A percentile compares a stretch with the other conserved stretches of the same genome.
Evolutionary conservation across 2,888 invertebrate species (phyloP).

Genomic region (Euclidia mi): DNA sequence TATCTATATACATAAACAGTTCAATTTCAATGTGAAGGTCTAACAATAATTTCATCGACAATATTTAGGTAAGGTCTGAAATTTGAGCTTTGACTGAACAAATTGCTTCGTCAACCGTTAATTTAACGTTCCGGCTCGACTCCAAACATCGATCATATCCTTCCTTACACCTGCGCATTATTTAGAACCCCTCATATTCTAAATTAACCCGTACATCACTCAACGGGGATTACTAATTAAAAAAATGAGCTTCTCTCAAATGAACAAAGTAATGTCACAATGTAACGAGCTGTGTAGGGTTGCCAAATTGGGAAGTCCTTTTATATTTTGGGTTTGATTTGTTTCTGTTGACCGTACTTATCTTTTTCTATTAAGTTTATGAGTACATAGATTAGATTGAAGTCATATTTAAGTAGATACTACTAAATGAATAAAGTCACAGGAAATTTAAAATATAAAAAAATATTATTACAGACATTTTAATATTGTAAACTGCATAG

Average conservation of each 20-base stretch:
- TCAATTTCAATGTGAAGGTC: too few relatives aligned
- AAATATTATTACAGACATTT: too few relatives aligned
- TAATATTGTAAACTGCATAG: too few relatives aligned
- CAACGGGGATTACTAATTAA: slow-evolving; percentile 40
- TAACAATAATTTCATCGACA: background rate
- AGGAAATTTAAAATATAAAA: too few relatives aligned
- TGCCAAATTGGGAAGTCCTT: background rate
- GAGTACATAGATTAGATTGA: too few relatives aligned
- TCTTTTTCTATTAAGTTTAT: too few relatives aligned
- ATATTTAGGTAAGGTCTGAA: background rate
- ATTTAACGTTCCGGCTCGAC: slow-evolving; percentile 7
- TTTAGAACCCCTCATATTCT: slow-evolving; percentile 13
- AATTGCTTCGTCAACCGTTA: slow-evolving; percentile 12
- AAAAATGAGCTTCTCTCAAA: slow-evolving; percentile 40
- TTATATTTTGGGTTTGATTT: too few relatives aligned
- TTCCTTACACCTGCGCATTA: slow-evolving; percentile 21
- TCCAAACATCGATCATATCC: slow-evolving; percentile 22
- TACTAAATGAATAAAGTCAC: too few relatives aligned
- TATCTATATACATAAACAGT: too few relatives aligned
- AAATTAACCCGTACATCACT: slow-evolving; percentile 25
- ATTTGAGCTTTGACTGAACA: slow-evolving; percentile 22
- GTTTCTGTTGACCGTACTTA: too few relatives aligned
- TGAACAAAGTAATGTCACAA: slow-evolving; percentile 61
- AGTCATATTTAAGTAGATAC: too few relatives aligned
- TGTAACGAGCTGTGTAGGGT: slow-evolving; percentile 43